These are phyloP conservation scores for Homarus americanus DNA, from an alignment of 1,140 invertebrate genomes.

Conservation along the genomic window DNA sequence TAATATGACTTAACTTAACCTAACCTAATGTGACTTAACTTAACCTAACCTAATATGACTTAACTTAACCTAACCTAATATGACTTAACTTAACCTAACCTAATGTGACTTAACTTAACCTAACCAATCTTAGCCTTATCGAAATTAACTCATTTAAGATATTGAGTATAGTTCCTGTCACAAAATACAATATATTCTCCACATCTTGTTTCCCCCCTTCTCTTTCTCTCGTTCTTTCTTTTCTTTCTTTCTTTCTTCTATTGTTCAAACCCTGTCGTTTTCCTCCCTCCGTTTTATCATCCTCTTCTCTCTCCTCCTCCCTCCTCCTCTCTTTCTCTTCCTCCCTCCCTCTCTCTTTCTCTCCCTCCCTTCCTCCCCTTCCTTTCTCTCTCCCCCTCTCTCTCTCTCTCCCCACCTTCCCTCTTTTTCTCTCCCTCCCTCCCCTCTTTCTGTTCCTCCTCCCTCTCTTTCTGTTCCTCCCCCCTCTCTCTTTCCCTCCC, in stretches of 20 bases:
- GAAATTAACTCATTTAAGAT: too few species aligned
- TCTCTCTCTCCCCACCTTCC: not conserved
- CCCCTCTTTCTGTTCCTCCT: not conserved
- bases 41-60: too few species aligned
- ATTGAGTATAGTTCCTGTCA: too few species aligned
- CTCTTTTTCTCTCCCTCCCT: not conserved
- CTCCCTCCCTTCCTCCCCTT: not conserved
- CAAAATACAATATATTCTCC: too few species aligned
- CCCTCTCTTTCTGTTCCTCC: not conserved
- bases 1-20: too few species aligned
- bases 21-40: too few species aligned
- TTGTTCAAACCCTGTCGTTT: not conserved
- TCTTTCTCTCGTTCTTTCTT: too few species aligned
- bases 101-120: too few species aligned
- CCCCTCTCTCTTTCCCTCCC: not conserved
- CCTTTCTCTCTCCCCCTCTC: constrained; percentile 8
- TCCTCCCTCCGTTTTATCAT: not conserved
- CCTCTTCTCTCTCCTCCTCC: constrained; percentile 1
- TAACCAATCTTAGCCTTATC: too few species aligned
- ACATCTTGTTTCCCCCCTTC: too few species aligned
- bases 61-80: too few species aligned
- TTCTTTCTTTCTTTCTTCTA: not conserved
- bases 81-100: too few species aligned
- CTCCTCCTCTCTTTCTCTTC: not conserved
- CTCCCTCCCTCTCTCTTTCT: not conserved